Conservation (phyloP, 2,888 invertebrate species). For the Euspilapteryx auroguttella region DNA sequence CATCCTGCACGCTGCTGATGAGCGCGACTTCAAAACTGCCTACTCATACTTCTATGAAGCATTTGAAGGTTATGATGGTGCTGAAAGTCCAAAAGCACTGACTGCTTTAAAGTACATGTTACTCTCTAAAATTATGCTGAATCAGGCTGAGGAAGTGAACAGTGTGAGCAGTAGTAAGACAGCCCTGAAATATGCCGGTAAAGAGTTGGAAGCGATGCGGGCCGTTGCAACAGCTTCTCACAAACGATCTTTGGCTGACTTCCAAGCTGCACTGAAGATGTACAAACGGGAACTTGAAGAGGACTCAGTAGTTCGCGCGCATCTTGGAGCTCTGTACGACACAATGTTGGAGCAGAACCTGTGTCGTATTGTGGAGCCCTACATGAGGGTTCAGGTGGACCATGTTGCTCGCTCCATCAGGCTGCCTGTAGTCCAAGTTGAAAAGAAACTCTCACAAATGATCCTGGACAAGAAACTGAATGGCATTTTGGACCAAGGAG, state of each 20-base stretch:
- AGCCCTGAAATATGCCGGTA: slow-evolving; percentile 94
- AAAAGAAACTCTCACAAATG: slow-evolving; percentile 99
- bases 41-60: slow-evolving; percentile 99
- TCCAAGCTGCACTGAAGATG: slow-evolving; percentile 85
- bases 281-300: slow-evolving; percentile 90
- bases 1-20: slow-evolving; percentile 99
- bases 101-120: slow-evolving; percentile 99
- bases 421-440: slow-evolving; percentile 86
- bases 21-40: slow-evolving; percentile 98
- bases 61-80: slow-evolving; percentile 97
- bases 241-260: slow-evolving; percentile 95
- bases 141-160: slow-evolving; percentile 94
- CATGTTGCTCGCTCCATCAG: slow-evolving; percentile 92
- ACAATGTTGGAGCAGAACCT: slow-evolving; percentile 99
- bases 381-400: slow-evolving; percentile 92
- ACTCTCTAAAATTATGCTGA: slow-evolving; percentile 97
- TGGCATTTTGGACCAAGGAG: slow-evolving; percentile 98
- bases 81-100: slow-evolving; percentile 88
- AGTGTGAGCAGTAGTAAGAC: slow-evolving; percentile 95
- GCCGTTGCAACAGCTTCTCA: slow-evolving; percentile 95
- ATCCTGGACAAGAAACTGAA: slow-evolving; percentile 97
- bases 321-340: slow-evolving; percentile 95
- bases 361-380: slow-evolving; percentile 98
- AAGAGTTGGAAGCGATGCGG: slow-evolving; percentile 97
- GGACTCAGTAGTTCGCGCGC: slow-evolving; percentile 96